Evolutionary conservation across 1,140 invertebrate genomes (phyloP), one percentile per base, ranked within the genome.

Genomic region (Maniola jurtina): DNA sequence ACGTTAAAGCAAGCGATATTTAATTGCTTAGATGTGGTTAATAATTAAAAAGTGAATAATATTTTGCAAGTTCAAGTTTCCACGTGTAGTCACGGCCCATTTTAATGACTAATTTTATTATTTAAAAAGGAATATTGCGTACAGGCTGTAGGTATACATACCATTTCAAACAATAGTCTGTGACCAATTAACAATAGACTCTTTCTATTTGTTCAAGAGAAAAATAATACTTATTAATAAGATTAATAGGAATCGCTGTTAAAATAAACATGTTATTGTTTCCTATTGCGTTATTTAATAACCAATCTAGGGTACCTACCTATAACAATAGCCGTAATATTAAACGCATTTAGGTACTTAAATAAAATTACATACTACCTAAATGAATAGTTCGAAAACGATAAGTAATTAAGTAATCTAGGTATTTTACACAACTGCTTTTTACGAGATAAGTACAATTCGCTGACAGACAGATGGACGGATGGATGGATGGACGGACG

Each of bases 121-220:
- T n/a, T n/a, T n/a, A n/a, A 25, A 25, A 25, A 25, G 25, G 25
- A 25, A 25, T 25, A 25, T 25, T 25, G 25, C 25, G 25, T 25
- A 25, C 25, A 25, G 25, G 25, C 1, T 42, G 14, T 45, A 59
- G n/a, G 40, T 42, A 40, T 33, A 33, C 5, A 9, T 14, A 55
- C 9, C 16, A 42, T 52, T 15, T 4, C 7, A 38, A 68, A 68
- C 66, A 68, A 68, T 68, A 36, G 60, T 35, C 60, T 56, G 56
- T 62, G 35, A 57, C 52, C 10, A 68, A 68, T 62, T 16, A 63
- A 68, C 66, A 68, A 68, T 68, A 36, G 55, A 34, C 11, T 59
- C 9, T 52, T 62, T 38, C 14, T 58, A 50, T 33, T 58, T 58
- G n/a, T 62, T 62, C n/a, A 16, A 25, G 11, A 38, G 47, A 55